phyloP scores from a whole-genome alignment of 2,888 invertebrate species.

The Rotaria sp. region DNA sequence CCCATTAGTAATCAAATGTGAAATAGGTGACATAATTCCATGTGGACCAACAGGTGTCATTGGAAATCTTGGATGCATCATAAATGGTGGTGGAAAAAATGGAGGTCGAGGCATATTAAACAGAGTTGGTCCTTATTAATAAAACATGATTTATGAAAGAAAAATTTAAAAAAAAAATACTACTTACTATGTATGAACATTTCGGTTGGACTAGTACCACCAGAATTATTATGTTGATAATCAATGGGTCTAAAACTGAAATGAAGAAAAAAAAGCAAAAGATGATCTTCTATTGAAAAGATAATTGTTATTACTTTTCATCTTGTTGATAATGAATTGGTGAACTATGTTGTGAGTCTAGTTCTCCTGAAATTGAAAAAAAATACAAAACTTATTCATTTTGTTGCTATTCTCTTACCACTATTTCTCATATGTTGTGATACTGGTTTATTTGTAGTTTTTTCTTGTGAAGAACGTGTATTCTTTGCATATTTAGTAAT shows the following conservation, averaged over 20 bases:
- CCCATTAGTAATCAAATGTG: background rate
- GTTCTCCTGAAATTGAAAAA: background rate
- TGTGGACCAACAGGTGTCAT: background rate
- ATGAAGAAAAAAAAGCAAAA: background rate
- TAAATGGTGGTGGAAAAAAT: slow-evolving; percentile 11
- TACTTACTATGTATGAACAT: background rate
- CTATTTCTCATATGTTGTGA: background rate
- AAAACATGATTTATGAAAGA: background rate
- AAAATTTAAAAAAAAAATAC: background rate
- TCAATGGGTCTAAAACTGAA: background rate
- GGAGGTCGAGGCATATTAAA: background rate
- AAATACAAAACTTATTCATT: no score
- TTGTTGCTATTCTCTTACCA: background rate
- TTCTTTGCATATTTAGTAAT: background rate
- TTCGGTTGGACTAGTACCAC: background rate
- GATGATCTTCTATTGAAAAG: background rate
- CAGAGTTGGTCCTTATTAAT: background rate
- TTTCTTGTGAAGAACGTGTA: background rate
- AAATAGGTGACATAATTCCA: background rate
- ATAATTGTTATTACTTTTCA: background rate
- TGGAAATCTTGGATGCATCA: slow-evolving; percentile 7
- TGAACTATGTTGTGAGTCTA: background rate
- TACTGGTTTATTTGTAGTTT: background rate
- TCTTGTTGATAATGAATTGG: background rate
- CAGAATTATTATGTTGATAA: background rate